phyloP scores from a whole-genome alignment of 1,140 invertebrate species.

The Nixonia krombeini region DNA sequence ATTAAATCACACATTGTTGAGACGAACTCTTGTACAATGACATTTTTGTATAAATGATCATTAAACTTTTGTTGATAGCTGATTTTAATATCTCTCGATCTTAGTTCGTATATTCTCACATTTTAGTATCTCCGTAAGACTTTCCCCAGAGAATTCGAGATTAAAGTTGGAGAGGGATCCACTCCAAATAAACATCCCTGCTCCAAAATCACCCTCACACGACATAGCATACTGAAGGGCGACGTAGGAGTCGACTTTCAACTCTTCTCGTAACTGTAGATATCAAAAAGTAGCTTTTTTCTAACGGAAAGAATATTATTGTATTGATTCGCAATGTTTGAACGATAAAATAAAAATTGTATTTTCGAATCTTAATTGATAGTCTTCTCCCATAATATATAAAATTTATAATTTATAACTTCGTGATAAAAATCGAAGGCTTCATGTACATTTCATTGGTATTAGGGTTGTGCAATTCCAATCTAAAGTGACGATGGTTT shows the following conservation, averaged over 20 bases:
- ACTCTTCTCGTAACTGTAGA: slow-evolving; percentile 18
- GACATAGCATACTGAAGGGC: slow-evolving; percentile 30
- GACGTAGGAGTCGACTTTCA: slow-evolving; percentile 31
- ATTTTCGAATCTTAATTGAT: neutral
- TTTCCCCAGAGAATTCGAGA: slow-evolving; percentile 58
- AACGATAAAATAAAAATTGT: no score
- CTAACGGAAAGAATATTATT: slow-evolving; percentile 11
- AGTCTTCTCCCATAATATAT: neutral
- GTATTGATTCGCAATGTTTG: slow-evolving; percentile 17
- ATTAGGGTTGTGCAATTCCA: neutral
- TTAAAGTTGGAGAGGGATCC: slow-evolving; percentile 65
- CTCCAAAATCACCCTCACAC: slow-evolving; percentile 47
- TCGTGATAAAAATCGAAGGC: neutral
- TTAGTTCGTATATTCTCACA: slow-evolving; percentile 28
- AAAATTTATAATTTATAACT: neutral
- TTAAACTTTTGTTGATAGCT: neutral
- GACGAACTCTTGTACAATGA: no score
- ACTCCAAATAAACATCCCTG: slow-evolving; percentile 69
- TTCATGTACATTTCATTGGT: neutral
- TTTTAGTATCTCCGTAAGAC: slow-evolving; percentile 54
- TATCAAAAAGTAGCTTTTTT: slow-evolving; percentile 27
- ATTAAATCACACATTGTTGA: no score
- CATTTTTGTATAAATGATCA: no score
- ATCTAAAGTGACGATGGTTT: slow-evolving; percentile 25
- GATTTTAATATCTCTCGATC: slow-evolving; percentile 4